Evolutionary conservation across 2,888 invertebrate genomes (phyloP), one percentile per base, ranked within the genome.

Genomic region (Osmoderma eremita): DNA sequence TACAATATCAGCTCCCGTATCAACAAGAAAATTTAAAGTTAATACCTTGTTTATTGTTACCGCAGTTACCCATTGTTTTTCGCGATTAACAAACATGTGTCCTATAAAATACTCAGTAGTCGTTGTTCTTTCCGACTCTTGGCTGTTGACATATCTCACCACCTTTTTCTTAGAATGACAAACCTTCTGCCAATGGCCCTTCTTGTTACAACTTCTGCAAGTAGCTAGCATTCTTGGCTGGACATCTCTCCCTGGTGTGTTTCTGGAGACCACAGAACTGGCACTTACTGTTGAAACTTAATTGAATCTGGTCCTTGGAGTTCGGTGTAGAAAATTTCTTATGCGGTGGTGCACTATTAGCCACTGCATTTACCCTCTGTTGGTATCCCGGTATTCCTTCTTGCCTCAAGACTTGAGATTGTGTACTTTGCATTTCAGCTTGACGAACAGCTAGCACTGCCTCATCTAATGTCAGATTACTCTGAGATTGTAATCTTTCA

Each of bases 401-500:
- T 2, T 48, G 48, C 20, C 48, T 48, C 20, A 48, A 18, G 17
- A 48, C 20, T 48, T 48, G 17, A n/a, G 17, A 18, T 18, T 48
- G 48, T 48, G 48, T 2, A 48, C 24, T 12, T 61, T 42, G 41
- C 41, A 15, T 45, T 58, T 74, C 72, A 4, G 71, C 72, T 56
- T 69, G 69, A 2, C 70, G 63, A 10, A 65, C 69, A 18, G 70
- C 69, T 15, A 69, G 56, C 10, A 73, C 61, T 41, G 70, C 73
- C n/a, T 72, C 54, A 53, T 71, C 70, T 61, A 75, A 64, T 0
- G 73, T 73, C 12, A 73, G 38, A 49, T 71, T 71, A 8, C 67
- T 38, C 5, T 41, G 53, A 3, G 72, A 51, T 49, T 75, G 75
- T 20, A 77, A 67, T 20, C 66, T 68, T 65, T 76, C 74, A 12